A percentile compares a stretch with the other conserved stretches of the same genome.
Conservation (phyloP, 2,113 vertebrate genomes). For the Cynopterus brachyotis region DNA sequence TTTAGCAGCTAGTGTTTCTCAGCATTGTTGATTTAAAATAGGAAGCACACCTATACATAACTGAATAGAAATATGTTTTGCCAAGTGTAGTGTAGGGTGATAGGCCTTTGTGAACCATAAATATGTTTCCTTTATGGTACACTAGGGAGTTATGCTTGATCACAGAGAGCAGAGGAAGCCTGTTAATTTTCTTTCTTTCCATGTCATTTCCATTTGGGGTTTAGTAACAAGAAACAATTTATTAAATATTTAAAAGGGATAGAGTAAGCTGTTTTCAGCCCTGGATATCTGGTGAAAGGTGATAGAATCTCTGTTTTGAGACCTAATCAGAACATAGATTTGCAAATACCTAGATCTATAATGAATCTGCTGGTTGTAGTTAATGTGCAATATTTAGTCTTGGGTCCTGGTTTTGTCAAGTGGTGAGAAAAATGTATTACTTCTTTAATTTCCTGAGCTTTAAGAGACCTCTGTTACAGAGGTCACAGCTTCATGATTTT, state of each 20-base stretch:
- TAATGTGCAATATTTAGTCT: slow-evolving; percentile 42
- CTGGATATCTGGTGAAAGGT: slow-evolving; percentile 45
- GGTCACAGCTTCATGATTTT: slow-evolving; percentile 33
- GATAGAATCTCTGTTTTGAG: slow-evolving; percentile 20
- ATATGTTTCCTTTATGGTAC: slow-evolving; percentile 61
- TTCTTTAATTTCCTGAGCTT: slow-evolving; percentile 73
- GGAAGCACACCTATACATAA: neutral
- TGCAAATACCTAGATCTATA: slow-evolving; percentile 47
- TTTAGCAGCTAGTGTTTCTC: slow-evolving; percentile 25
- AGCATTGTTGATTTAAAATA: slow-evolving; percentile 63
- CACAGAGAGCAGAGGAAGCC: slow-evolving; percentile 45
- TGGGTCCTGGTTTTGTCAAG: slow-evolving; percentile 59
- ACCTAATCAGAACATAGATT: slow-evolving; percentile 35
- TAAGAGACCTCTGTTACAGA: slow-evolving; percentile 55
- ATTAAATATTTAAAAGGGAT: slow-evolving; percentile 60
- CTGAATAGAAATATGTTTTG: slow-evolving; percentile 49
- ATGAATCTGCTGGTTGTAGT: slow-evolving; percentile 42
- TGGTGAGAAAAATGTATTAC: slow-evolving; percentile 65
- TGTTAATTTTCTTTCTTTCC: slow-evolving; percentile 64
- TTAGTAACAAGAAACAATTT: slow-evolving; percentile 65
- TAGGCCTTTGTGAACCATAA: slow-evolving; percentile 50
- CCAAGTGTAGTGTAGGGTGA: neutral
- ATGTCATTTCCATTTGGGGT: slow-evolving; percentile 66
- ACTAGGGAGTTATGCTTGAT: slow-evolving; percentile 47
- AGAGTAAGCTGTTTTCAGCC: slow-evolving; percentile 26